Evolutionary conservation across 2,797 vertebrate genomes (phyloP).

Genomic region (Triplophysa yarkandensis): DNA sequence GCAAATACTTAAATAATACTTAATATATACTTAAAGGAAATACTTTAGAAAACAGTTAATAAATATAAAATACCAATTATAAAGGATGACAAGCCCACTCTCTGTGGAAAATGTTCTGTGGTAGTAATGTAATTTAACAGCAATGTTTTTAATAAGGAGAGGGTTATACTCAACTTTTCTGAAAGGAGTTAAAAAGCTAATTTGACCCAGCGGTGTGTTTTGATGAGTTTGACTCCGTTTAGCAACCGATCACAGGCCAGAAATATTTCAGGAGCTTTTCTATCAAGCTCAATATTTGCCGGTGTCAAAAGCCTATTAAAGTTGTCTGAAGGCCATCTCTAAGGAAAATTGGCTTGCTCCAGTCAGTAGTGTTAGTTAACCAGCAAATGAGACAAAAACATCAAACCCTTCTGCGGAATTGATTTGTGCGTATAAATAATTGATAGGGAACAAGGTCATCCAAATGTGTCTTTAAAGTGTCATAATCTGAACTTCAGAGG

Average conservation of each 20-base stretch:
- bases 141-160: conserved; percentile 5
- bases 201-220: conserved; percentile 23
- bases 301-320: conserved; percentile 55
- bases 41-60: conserved; percentile 46
- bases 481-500: not conserved
- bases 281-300: conserved; percentile 49
- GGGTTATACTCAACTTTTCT: conserved; percentile 1
- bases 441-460: conserved; percentile 35
- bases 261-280: conserved; percentile 33
- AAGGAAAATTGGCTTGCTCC: conserved; percentile 55
- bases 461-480: conserved; percentile 15
- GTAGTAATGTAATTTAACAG: conserved; percentile 14
- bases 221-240: conserved; percentile 38
- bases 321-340: conserved; percentile 54
- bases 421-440: conserved; percentile 54
- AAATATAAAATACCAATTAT: conserved; percentile 41
- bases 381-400: conserved; percentile 50
- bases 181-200: conserved; percentile 31
- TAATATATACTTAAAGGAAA: conserved; percentile 48
- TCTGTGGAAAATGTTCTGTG: conserved; percentile 14
- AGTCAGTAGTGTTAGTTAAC: conserved; percentile 52
- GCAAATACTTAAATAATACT: conserved; percentile 39
- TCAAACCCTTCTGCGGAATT: conserved; percentile 50
- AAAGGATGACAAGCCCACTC: conserved; percentile 15
- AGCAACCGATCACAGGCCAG: conserved; percentile 35